Conservation (phyloP, 2,888 invertebrate genomes). For the Metopia argyrocephala region DNA sequence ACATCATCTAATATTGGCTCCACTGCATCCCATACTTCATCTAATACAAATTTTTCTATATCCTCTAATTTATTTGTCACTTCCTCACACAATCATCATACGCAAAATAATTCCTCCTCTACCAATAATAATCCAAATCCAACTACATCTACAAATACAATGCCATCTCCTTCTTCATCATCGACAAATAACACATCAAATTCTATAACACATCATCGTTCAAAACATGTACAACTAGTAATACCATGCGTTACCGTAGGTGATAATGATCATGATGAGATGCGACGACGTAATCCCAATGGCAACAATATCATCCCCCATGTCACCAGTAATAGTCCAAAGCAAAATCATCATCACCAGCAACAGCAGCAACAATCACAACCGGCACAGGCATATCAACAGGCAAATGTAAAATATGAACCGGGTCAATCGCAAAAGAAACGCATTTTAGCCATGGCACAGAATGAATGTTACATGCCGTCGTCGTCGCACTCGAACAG, state of each 20-base stretch:
- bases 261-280: slow-evolving; percentile 86
- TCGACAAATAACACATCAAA: slow-evolving; percentile 52
- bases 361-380: slow-evolving; percentile 67
- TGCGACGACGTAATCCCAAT: slow-evolving; percentile 77
- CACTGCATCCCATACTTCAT: slow-evolving; percentile 62
- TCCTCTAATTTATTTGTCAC: slow-evolving; percentile 61
- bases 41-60: slow-evolving; percentile 66
- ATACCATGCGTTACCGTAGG: slow-evolving; percentile 89
- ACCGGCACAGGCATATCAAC: slow-evolving; percentile 68
- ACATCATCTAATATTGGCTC: slow-evolving; percentile 60
- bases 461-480: slow-evolving; percentile 85
- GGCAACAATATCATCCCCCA: slow-evolving; percentile 54
- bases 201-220: slow-evolving; percentile 67
- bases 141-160: slow-evolving; percentile 21
- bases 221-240: slow-evolving; percentile 83
- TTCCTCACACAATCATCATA: slow-evolving; percentile 59
- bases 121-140: slow-evolving; percentile 51
- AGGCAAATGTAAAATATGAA: slow-evolving; percentile 77
- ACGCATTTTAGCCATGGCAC: slow-evolving; percentile 91
- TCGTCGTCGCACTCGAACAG: slow-evolving; percentile 78
- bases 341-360: slow-evolving; percentile 66
- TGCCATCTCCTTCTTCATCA: slow-evolving; percentile 58
- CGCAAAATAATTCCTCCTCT: slow-evolving; percentile 57
- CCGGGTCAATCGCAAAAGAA: slow-evolving; percentile 92
- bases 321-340: slow-evolving; percentile 65